Base-by-base conservation (phyloP, 2,797 vertebrate species). In the Gastrophryne carolinensis region DNA sequence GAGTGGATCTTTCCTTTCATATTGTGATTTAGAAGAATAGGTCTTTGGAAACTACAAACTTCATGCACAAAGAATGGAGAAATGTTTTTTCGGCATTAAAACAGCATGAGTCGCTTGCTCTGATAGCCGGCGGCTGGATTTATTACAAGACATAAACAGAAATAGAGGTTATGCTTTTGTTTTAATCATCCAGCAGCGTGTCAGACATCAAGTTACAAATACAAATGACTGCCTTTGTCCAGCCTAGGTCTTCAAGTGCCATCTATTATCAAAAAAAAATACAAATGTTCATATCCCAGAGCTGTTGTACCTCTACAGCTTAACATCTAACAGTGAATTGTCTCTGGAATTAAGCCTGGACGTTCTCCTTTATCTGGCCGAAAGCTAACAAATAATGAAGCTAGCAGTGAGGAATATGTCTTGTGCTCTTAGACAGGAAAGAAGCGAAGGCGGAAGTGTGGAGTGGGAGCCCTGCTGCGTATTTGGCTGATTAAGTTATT, bases 401-500 rank as follows among this genome's bases (percentile, higher is more conserved):
- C 26, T 50, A 66, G 72, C 30, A 35, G 29, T 27, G 11, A 50
- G 44, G 37, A 63, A 52, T 60, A 44, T 41, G 35, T 60, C 60
- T 65, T 50, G 47, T 49, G 61, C 57, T 66, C 52, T 66, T 78
- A 58, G 53, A 78, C 50, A 21, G 27, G 37, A 56, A 58, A 72
- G 68, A 58, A 30, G 44, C 26, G 32, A 68, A 64, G 60, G 68
- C 52, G 61, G 61, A 60, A 19, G 30, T 15, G 35, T 54, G 47
- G 58, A 47, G 58, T 71, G 60, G 75, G 66, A 65, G 41, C 32
- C 68, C 44, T 66, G 75, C 68, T 60, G 75, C n/a, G 61, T 60
- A 60, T 72, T 78, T 56, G 75, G 68, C 75, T 78, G 68, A 78
- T 78, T 72, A 78, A 78, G 75, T 78, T 78, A 72, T 78, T 78